These are phyloP conservation scores for Drosophila ananassae DNA, from an alignment of 1,140 invertebrate genomes.

Conservation along the genomic window DNA sequence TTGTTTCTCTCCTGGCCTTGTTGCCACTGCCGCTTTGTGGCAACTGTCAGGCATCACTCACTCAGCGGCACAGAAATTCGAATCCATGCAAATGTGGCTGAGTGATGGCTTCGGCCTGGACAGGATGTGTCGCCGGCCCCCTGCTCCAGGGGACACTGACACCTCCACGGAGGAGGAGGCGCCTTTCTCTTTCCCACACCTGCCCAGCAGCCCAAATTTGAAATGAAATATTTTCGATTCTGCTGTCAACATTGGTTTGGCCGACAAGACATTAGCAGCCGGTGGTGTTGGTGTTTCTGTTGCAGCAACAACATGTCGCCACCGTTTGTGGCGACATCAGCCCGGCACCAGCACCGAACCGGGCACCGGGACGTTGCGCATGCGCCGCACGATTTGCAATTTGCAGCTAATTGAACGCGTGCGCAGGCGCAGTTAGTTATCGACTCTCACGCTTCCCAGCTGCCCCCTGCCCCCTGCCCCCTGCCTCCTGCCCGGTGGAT, in stretches of 20 bases:
- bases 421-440: conserved; percentile 75
- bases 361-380: conserved; percentile 69
- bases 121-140: conserved; percentile 42
- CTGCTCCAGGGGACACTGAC: conserved; percentile 48
- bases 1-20: conserved; percentile 19
- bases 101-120: conserved; percentile 40
- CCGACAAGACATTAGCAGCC: conserved; percentile 81
- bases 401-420: conserved; percentile 82
- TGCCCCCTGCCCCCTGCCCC: conserved; percentile 25
- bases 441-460: conserved; percentile 51
- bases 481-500: conserved; percentile 16
- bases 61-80: conserved; percentile 68
- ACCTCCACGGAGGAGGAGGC: conserved; percentile 20
- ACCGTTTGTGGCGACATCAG: conserved; percentile 53
- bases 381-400: conserved; percentile 80
- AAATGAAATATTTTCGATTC: conserved; percentile 83
- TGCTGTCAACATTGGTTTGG: conserved; percentile 79
- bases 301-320: conserved; percentile 56
- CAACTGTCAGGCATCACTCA: conserved; percentile 81
- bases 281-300: conserved; percentile 25
- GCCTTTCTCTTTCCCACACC: conserved; percentile 59
- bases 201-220: conserved; percentile 67
- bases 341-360: no score
- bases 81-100: conserved; percentile 36
- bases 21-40: conserved; percentile 37